These are phyloP conservation scores for Kuschelorhynchus macadamiae DNA, from an alignment of 2,888 invertebrate species.

Conservation along the genomic window DNA sequence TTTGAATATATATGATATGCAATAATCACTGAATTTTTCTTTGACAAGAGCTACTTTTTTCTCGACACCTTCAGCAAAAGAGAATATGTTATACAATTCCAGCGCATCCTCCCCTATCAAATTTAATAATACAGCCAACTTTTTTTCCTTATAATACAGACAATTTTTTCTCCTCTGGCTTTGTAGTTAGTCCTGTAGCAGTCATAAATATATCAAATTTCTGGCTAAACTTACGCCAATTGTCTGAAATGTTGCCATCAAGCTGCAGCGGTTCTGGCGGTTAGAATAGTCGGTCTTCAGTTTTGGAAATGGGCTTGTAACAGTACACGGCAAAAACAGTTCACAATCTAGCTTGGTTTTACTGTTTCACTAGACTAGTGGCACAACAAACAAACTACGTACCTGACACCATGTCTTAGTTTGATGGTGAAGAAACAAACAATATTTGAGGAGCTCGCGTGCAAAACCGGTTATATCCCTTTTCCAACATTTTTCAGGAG, in stretches of 20 bases:
- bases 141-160: background rate
- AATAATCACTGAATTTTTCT: constrained; percentile 11
- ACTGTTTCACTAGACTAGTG: too few species aligned
- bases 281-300: background rate
- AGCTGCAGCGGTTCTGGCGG: background rate
- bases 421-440: too few species aligned
- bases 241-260: background rate
- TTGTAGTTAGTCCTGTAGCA: background rate
- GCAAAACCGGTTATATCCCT: too few species aligned
- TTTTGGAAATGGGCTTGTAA: too few species aligned
- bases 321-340: too few species aligned
- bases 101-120: background rate
- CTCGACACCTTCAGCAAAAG: background rate
- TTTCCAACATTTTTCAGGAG: too few species aligned
- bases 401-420: too few species aligned
- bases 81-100: background rate
- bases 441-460: too few species aligned
- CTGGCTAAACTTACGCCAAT: background rate
- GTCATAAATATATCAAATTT: too few species aligned
- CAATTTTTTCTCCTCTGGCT: background rate
- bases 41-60: too few species aligned
- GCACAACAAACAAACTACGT: too few species aligned
- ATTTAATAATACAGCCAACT: background rate
- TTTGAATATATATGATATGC: constrained; percentile 44
- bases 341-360: too few species aligned